Conservation (phyloP, 2,113 vertebrate species). For the Cariama cristata region DNA sequence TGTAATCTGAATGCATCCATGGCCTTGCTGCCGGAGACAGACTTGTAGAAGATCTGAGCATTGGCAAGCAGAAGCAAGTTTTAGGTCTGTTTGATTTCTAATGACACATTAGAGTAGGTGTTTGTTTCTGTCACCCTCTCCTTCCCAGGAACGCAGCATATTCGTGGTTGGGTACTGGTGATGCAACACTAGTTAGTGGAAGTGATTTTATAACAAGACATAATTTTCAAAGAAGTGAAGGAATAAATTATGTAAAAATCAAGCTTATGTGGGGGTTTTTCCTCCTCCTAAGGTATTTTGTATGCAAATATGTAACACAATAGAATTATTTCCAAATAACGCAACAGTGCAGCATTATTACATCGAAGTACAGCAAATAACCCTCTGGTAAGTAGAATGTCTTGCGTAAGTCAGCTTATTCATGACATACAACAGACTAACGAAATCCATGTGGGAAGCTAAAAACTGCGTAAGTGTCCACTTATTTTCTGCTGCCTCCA, state of each 20-base stretch:
- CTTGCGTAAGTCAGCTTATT: background rate
- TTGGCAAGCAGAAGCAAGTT: conserved; percentile 33
- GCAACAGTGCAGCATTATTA: background rate
- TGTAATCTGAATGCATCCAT: background rate
- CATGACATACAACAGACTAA: background rate
- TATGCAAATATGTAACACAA: background rate
- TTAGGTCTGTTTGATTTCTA: conserved; percentile 69
- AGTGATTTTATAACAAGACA: conserved; percentile 26
- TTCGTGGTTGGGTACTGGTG: background rate
- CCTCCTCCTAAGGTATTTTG: background rate
- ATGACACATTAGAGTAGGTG: conserved; percentile 61
- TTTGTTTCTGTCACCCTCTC: conserved; percentile 64
- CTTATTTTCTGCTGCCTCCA: background rate
- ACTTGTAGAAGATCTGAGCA: conserved; percentile 11
- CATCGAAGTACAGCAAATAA: background rate
- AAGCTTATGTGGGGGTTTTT: accelerated
- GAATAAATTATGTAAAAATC: background rate
- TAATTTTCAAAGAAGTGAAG: conserved; percentile 4
- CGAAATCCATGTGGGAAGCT: background rate
- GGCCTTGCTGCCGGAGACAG: background rate
- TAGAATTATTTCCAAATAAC: conserved; percentile 23
- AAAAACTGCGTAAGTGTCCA: background rate
- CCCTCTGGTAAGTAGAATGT: background rate
- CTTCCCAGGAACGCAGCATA: conserved; percentile 10
- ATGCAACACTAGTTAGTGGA: conserved; percentile 22